Evolutionary conservation across 1,140 invertebrate genomes (phyloP).

Genomic region (Cardiocondyla obscurior): DNA sequence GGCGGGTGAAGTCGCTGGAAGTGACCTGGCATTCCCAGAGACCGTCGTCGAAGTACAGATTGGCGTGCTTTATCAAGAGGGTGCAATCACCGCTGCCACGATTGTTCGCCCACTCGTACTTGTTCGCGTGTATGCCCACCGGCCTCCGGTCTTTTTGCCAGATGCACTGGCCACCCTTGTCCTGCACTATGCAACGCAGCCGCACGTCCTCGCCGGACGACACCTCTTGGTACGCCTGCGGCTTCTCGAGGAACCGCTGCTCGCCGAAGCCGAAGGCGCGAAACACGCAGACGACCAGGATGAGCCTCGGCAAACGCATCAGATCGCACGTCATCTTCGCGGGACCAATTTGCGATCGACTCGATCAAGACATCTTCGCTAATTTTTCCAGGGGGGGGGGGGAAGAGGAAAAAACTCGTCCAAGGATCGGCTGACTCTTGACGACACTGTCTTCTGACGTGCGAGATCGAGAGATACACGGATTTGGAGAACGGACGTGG

Average conservation of each 20-base stretch:
- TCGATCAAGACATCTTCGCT: neutral
- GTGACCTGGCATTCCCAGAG: conserved; percentile 97
- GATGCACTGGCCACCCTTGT: conserved; percentile 93
- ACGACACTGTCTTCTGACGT: neutral
- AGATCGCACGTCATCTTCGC: conserved; percentile 15
- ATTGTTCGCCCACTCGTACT: conserved; percentile 93
- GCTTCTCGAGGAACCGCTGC: conserved; percentile 93
- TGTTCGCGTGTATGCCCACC: conserved; percentile 92
- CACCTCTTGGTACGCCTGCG: conserved; percentile 92
- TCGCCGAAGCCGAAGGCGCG: conserved; percentile 75
- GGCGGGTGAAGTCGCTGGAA: conserved; percentile 86
- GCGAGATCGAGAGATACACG: neutral
- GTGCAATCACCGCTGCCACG: conserved; percentile 90
- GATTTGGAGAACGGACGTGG: neutral
- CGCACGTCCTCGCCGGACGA: conserved; percentile 92
- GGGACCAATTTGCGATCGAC: neutral
- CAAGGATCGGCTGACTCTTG: no score
- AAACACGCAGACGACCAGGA: neutral
- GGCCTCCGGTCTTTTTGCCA: conserved; percentile 97
- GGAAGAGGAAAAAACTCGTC: neutral
- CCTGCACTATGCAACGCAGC: conserved; percentile 92
- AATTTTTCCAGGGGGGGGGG: no score
- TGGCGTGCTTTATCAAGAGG: conserved; percentile 91
- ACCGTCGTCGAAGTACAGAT: conserved; percentile 94
- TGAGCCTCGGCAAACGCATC: neutral